Conservation (phyloP, 92 coral and sea anemone species). For the Umimayanthus kanabou region DNA sequence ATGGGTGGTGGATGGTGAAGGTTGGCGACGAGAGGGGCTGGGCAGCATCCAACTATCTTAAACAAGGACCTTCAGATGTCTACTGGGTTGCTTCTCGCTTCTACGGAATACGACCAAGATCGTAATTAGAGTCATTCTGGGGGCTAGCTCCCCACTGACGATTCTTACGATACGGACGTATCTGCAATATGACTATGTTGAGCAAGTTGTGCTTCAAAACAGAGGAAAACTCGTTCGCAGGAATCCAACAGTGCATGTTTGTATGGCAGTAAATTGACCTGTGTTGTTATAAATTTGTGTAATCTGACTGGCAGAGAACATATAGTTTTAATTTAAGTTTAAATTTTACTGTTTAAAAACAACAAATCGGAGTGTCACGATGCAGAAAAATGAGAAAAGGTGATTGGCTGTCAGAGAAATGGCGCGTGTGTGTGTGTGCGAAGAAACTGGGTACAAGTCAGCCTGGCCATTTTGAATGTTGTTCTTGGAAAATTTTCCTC, state of each 20-base stretch:
- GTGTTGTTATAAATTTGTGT: no score
- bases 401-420: no score
- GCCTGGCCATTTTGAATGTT: no score
- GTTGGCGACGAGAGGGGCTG: conserved; percentile 61
- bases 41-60: conserved; percentile 80
- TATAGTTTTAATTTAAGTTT: no score
- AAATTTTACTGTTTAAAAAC: no score
- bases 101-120: background rate
- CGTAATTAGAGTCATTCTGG: background rate
- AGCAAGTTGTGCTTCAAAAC: background rate
- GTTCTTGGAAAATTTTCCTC: no score
- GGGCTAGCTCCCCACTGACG: background rate
- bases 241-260: conserved; percentile 6
- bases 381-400: no score
- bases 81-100: background rate
- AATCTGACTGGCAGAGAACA: no score
- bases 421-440: no score
- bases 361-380: no score
- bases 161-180: background rate
- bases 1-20: conserved; percentile 81
- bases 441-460: no score
- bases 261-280: no score
- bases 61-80: conserved; percentile 33
- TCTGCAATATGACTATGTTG: background rate
- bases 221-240: background rate